phyloP scores from a whole-genome alignment of 2,888 invertebrate genomes.

The Brenthis hecate region DNA sequence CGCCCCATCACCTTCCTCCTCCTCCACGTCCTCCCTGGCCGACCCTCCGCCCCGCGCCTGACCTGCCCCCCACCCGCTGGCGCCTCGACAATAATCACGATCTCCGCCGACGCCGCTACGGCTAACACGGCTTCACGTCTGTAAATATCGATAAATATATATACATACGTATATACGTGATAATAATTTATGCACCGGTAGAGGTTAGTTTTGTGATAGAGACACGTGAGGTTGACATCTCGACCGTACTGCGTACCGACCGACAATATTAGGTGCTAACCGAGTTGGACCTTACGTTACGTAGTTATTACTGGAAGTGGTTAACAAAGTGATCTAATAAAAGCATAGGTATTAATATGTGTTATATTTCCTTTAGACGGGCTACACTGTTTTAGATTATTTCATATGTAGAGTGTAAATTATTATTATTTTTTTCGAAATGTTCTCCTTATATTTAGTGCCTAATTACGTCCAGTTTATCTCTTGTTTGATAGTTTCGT shows the following conservation, averaged over 20 bases:
- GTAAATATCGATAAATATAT: conserved; percentile 76
- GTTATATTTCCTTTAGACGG: conserved; percentile 73
- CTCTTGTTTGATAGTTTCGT: conserved; percentile 69
- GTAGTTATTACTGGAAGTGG: conserved; percentile 71
- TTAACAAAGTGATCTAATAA: conserved; percentile 70
- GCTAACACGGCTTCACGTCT: conserved; percentile 55
- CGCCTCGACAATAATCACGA: conserved; percentile 78
- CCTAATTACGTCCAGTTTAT: conserved; percentile 75
- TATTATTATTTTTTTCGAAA: conserved; percentile 61
- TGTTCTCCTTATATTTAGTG: conserved; percentile 69
- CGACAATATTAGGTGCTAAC: conserved; percentile 82
- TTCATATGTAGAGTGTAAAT: conserved; percentile 75
- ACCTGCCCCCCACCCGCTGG: conserved; percentile 80
- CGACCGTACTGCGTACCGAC: conserved; percentile 62
- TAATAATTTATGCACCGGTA: conserved; percentile 79
- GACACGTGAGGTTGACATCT: conserved; percentile 62
- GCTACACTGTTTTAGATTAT: conserved; percentile 70
- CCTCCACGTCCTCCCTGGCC: conserved; percentile 84
- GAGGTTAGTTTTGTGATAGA: conserved; percentile 80
- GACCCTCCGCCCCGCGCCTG: conserved; percentile 82
- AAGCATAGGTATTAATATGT: conserved; percentile 72
- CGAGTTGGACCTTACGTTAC: conserved; percentile 77
- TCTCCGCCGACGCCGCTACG: conserved; percentile 63
- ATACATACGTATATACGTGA: conserved; percentile 79
- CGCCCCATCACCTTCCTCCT: conserved; percentile 81